A percentile compares a stretch with the other conserved stretches of the same genome.
Evolutionary conservation across 2,888 invertebrate genomes (phyloP).

Genomic region (Ophonus ardosiacus): DNA sequence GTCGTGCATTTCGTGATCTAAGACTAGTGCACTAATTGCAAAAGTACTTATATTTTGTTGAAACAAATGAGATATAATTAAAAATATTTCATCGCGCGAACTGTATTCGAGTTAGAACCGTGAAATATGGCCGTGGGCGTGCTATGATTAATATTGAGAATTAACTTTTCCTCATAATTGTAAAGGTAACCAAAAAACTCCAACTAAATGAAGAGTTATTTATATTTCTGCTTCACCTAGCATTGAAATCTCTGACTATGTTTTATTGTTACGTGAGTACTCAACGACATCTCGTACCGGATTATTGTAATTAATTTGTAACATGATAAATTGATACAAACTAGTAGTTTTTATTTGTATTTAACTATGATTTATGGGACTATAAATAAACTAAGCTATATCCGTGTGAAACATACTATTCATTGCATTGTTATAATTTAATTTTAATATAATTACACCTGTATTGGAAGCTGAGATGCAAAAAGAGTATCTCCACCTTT

Average conservation of each 20-base stretch:
- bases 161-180: constrained; percentile 48
- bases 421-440: constrained; percentile 37
- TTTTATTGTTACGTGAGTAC: background rate
- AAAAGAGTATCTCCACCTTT: background rate
- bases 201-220: constrained; percentile 39
- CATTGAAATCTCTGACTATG: constrained; percentile 5
- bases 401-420: constrained; percentile 53
- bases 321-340: constrained; percentile 52
- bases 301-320: constrained; percentile 58
- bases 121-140: constrained; percentile 50
- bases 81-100: constrained; percentile 41
- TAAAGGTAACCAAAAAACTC: constrained; percentile 45
- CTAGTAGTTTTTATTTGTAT: constrained; percentile 46
- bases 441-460: constrained; percentile 5
- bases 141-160: constrained; percentile 45
- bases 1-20: constrained; percentile 32
- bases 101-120: constrained; percentile 10
- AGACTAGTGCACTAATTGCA: constrained; percentile 28
- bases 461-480: background rate
- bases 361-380: constrained; percentile 53
- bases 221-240: constrained; percentile 35
- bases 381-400: constrained; percentile 41
- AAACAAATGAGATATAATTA: constrained; percentile 42
- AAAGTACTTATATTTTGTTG: constrained; percentile 42
- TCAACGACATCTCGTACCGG: constrained; percentile 32